Evolutionary conservation across 2,797 vertebrate genomes (phyloP), one percentile per base, ranked within the genome.

Genomic region (Telmatherina bonti): DNA sequence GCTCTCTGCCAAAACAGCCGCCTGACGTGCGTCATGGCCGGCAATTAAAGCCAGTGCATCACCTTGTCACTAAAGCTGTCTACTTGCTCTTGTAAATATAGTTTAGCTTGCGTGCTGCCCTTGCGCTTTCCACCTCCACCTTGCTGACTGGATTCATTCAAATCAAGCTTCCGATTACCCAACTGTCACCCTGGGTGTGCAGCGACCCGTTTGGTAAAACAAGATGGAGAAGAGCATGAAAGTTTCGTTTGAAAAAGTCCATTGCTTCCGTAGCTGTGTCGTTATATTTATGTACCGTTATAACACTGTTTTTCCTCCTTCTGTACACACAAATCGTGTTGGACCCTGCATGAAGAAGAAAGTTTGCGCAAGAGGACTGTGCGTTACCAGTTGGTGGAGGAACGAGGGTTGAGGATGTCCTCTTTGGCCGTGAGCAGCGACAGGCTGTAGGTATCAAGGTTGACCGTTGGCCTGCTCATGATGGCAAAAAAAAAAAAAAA

Each of bases 371-470:
- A 49, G 22, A 74, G 45, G 41, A n/a, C 33, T 67, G 9, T 67
- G 58, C 61, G 65, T 94, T 95, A 96, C 96, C 96, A 96, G 93
- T 94, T 93, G 70, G 94, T 94, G 75, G 94, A 95, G 51, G 93
- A 93, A 18, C 95, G 92, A 12, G 91, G 91, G 85, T 95, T 96
- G 55, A 94, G 84, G 82, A 96, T 95, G 91, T 96, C 96, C 88
- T 96, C 95, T 85, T 94, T 94, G 62, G 96, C 96, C 31, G 95
- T 95, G 85, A 96, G 90, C 87, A 96, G 92, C 63, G 95, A 95
- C 88, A 96, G 86, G 85, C 92, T 92, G 93, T 95, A 95, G 87
- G 94, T 94, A 85, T 96, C 95, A 91, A 96, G 92, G 91, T 96
- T 94, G 69, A 94, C 89, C 82, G 92, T 67, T 62, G 56, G 89